Conservation (phyloP, 2,888 invertebrate genomes). For the Mesopsocus fuscifrons region DNA sequence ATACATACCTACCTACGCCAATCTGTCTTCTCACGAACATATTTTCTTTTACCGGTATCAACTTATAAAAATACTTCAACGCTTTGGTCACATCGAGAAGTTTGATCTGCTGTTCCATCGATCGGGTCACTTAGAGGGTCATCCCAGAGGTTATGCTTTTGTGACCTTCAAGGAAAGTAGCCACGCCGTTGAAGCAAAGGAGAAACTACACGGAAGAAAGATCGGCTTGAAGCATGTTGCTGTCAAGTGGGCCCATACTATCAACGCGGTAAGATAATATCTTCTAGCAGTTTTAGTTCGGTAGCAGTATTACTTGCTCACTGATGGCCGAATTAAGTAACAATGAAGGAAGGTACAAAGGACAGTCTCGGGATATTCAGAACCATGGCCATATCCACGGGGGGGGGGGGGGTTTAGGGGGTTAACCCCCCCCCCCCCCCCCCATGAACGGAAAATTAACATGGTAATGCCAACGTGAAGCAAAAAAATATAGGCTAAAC, state of each 20-base stretch:
- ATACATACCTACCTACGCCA: too few relatives aligned
- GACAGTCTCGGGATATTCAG: too few relatives aligned
- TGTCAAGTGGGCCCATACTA: constrained; percentile 64
- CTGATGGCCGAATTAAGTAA: too few relatives aligned
- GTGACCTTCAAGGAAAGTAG: constrained; percentile 54
- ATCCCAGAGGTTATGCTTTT: constrained; percentile 85
- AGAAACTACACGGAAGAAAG: constrained; percentile 49
- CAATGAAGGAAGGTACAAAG: too few relatives aligned
- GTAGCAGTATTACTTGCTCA: too few relatives aligned
- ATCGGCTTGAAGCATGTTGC: constrained; percentile 56
- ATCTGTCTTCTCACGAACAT: too few relatives aligned
- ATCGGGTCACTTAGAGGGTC: constrained; percentile 69
- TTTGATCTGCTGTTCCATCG: constrained; percentile 92
- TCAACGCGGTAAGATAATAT: constrained; percentile 45
- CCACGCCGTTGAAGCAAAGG: constrained; percentile 53
- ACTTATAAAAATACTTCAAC: constrained; percentile 89
- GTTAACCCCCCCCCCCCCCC: too few relatives aligned
- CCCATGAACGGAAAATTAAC: too few relatives aligned
- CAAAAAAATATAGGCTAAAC: too few relatives aligned
- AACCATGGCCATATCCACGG: too few relatives aligned
- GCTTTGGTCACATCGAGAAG: constrained; percentile 83
- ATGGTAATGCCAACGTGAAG: too few relatives aligned
- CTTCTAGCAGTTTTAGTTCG: constrained; percentile 19
- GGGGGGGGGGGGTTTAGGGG: too few relatives aligned
- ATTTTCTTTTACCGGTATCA: constrained; percentile 78